phyloP scores from a whole-genome alignment of 1,140 invertebrate genomes.

The Pseudobourletiella spinata region DNA sequence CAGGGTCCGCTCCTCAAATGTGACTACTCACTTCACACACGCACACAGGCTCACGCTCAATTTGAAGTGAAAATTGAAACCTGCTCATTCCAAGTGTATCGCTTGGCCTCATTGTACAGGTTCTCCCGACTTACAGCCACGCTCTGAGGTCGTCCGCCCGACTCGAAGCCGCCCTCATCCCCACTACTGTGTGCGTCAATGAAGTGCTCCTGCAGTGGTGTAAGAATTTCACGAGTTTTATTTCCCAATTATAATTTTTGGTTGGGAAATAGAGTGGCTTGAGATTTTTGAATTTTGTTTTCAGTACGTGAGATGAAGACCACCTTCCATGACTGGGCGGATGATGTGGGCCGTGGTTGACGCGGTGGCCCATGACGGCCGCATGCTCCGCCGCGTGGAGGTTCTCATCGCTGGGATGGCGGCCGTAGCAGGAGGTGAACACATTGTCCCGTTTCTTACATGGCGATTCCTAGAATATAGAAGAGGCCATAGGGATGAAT shows the following conservation, averaged over 20 bases:
- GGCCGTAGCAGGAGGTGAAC: conserved; percentile 40
- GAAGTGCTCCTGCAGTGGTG: not conserved
- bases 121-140: conserved; percentile 23
- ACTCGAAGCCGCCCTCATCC: conserved; percentile 28
- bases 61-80: conserved; percentile 7
- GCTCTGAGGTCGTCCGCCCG: conserved; percentile 6
- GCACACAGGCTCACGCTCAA: too few relatives aligned
- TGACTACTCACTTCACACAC: too few relatives aligned
- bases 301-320: conserved; percentile 3
- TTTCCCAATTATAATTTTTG: too few relatives aligned
- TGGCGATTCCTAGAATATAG: conserved; percentile 37
- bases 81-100: conserved; percentile 34
- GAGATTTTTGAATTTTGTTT: too few relatives aligned
- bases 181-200: conserved; percentile 1
- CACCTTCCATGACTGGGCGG: not conserved
- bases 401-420: conserved; percentile 35
- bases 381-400: not conserved
- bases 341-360: not conserved
- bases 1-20: too few relatives aligned
- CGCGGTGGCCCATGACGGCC: not conserved
- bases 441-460: conserved; percentile 40
- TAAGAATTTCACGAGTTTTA: not conserved
- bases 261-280: too few relatives aligned
- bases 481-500: not conserved
- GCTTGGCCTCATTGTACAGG: conserved; percentile 30